Evolutionary conservation across 2,113 vertebrate species (phyloP), one percentile per base, ranked within the genome.

Genomic region (Grammomys surdaster): DNA sequence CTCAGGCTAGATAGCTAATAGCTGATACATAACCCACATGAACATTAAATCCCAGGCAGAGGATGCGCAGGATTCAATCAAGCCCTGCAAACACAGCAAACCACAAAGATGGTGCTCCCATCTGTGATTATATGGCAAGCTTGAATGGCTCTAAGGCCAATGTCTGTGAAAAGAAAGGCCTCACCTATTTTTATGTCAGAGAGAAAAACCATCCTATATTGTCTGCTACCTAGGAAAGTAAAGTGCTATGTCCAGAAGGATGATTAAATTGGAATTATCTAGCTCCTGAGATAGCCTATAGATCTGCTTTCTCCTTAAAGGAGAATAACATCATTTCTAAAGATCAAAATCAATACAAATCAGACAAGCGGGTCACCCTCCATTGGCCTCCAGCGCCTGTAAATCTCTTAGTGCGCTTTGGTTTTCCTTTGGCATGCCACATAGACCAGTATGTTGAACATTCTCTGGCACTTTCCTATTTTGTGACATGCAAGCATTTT

Each of bases 281-380:
- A 92, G 85, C 81, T 92, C 54, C 58, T 81, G 12, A 90, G 67
- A 95, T 78, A 90, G 46, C 58, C 65, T 94, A 81, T 40, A 96
- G 73, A 63, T 94, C 89, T 96, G 26, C 33, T 90, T 97, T 92
- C 60, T 90, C 88, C 65, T 78, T 94, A 91, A 78, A 93, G 94
- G n/a, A 88, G n/a, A 93, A 56, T 69, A 93, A 75, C 9, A 90
- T n/a, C 60, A 54, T 87, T 95, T 91, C 54, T 76, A 94, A 95
- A 92, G 80, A 90, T 58, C 63, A 81, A 95, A 93, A 95, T 96
- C 96, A 95, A 97, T 89, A 96, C 5, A 84, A 94, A 69, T 56
- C 48, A 91, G 48, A 70, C 51, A 90, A 93, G 33, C 89, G 87
- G 88, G 81, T 94, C 88, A 67, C 67, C 65, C 88, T 93, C 77